Evolutionary conservation across 2,888 invertebrate genomes (phyloP), one percentile per base, ranked within the genome.

Genomic region (Ecliptopera silaceata): DNA sequence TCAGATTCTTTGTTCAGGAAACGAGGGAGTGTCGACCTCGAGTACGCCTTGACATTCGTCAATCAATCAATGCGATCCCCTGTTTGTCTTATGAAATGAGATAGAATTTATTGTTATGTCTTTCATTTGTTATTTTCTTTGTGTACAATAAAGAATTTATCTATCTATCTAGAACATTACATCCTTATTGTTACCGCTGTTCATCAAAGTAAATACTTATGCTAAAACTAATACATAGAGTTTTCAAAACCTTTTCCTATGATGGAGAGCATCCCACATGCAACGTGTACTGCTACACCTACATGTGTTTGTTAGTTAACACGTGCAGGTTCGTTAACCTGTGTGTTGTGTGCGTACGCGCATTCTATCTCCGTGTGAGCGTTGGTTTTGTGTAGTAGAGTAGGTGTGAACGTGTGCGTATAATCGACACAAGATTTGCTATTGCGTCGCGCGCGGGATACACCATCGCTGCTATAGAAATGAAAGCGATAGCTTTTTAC

Each of bases 271-370:
- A 65, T 68, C 65, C 58, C 63, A 64, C 68, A 52, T 51, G 41
- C 43, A 56, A 32, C 46, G 38, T 52, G 38, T 51, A 43, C 42
- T 45, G 49, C 50, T 68, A 69, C 66, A 70, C 69, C 69, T 70
- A 66, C 63, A 67, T 69, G 64, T 79, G 75, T 77, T 39, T 75
- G 74, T 75, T n/a, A n/a, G 75, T 74, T 76, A 80, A 82, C 82
- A 82, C 77, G 82, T 81, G 74, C 63, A 70, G 72, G 84, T 82
- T 84, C 85, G 82, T 80, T 85, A 79, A 84, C 84, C 83, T 81
- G 79, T 68, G 70, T 71, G 67, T 63, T 69, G 61, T 58, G 69
- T 71, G 76, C 70, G 71, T 70, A 70, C 68, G 70, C 70, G 72
- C 69, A 60, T 18, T 56, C 48, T 42, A 44, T 5, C 56, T 46